phyloP scores from a whole-genome alignment of 2,797 vertebrate species.

The Brotula barbata region DNA sequence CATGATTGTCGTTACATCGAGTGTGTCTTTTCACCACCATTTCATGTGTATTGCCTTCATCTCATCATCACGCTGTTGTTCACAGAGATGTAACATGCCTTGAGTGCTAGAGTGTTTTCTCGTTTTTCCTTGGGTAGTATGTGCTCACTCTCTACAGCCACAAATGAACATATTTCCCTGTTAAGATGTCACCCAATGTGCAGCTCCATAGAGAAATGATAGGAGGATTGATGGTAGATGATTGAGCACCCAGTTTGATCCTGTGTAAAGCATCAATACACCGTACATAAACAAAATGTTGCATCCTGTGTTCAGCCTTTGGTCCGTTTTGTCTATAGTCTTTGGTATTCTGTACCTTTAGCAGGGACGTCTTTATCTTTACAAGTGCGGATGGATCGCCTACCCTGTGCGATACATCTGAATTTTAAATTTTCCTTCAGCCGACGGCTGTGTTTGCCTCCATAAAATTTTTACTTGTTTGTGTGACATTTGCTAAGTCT shows the following conservation, averaged over 20 bases:
- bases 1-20: not conserved
- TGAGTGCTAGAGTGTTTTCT: not conserved
- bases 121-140: not conserved
- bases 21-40: not conserved
- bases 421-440: conserved; percentile 17
- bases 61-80: conserved; percentile 13
- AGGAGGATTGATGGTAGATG: no score
- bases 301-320: no score
- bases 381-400: not conserved
- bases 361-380: not conserved
- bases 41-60: not conserved
- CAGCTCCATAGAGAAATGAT: not conserved
- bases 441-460: conserved; percentile 8
- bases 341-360: conserved; percentile 1
- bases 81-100: not conserved
- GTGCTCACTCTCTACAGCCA: not conserved
- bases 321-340: not conserved
- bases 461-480: conserved; percentile 8
- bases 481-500: conserved; percentile 47
- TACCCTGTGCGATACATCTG: not conserved
- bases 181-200: conserved; percentile 1
- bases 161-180: not conserved
- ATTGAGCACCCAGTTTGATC: no score
- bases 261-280: no score
- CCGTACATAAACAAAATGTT: no score